Evolutionary conservation across 2,113 vertebrate genomes (phyloP), one percentile per base, ranked within the genome.

Genomic region (Hippocampus zosterae): DNA sequence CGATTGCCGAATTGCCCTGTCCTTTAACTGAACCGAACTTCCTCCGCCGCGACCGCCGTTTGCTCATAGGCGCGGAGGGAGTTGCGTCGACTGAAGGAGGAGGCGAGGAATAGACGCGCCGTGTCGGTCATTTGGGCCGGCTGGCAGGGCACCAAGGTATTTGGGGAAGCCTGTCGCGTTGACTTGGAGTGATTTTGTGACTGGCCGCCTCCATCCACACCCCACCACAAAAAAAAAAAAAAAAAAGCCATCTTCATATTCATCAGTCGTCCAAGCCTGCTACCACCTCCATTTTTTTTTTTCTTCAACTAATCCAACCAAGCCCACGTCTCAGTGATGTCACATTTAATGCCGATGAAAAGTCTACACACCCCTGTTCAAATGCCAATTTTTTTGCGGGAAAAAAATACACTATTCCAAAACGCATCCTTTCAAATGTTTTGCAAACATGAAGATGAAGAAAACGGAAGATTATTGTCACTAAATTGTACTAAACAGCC

Each of bases 121-220:
- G 95, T 98, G 92, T 95, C 95, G 92, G 96, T 96, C 93, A 96
- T 98, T 93, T 98, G 96, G 97, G 95, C 96, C 93, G 96, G 91
- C 94, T 98, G 97, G 97, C 95, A 95, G 93, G 97, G 96, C 94
- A 94, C 93, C 78, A 96, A 99, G 97, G 97, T 99, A 98, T 94
- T 95, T 93, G 75, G 87, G 87, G 87, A 89, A 90, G 74, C 81
- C 84, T 85, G 82, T 73, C 78, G 73, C 80, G 76, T 72, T 85
- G 72, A 72, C 65, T 77, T 87, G 78, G 85, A 85, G 87, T 90
- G 86, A 82, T 71, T 78, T 79, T 89, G 81, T 87, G 84, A 85
- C 73, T 79, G 73, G 63, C 85, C 85, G 89, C 81, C 79, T 79
- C 81, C 84, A 61, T 79, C 42, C 46, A 19, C 42, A 64, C n/a